These are phyloP conservation scores for Gasteruption jaculator DNA, from an alignment of 2,888 invertebrate genomes.

Conservation along the genomic window DNA sequence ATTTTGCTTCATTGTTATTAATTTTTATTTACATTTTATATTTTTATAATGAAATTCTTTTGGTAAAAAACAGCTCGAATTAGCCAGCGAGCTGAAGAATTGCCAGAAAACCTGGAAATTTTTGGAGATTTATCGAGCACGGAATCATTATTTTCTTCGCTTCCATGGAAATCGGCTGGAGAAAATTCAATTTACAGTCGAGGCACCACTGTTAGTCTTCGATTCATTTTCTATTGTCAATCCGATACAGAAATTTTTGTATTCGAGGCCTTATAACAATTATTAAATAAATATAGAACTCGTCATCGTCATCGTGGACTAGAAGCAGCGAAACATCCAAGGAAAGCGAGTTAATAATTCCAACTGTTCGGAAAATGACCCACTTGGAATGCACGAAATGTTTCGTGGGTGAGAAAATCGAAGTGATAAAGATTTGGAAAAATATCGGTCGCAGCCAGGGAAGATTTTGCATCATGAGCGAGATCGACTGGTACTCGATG, in stretches of 20 bases:
- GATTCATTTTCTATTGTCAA: background rate
- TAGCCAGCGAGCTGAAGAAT: too few species aligned
- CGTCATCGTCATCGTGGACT: too few species aligned
- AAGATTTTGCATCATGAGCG: conserved; percentile 50
- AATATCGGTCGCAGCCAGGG: conserved; percentile 49
- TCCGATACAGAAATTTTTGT: background rate
- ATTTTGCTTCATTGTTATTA: conserved; percentile 25
- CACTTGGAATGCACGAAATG: conserved; percentile 50
- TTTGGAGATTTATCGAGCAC: too few species aligned
- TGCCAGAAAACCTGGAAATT: too few species aligned
- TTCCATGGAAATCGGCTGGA: too few species aligned
- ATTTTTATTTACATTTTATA: conserved; percentile 26
- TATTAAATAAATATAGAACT: too few species aligned
- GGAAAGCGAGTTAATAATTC: too few species aligned
- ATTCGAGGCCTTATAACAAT: too few species aligned
- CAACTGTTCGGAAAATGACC: background rate
- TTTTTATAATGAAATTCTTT: background rate
- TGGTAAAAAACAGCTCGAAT: too few species aligned
- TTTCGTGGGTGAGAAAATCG: conserved; percentile 45
- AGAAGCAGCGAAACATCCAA: too few species aligned
- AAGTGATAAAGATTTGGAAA: conserved; percentile 37
- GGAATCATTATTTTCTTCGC: too few species aligned
- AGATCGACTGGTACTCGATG: conserved; percentile 49
- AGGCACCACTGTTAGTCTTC: background rate
- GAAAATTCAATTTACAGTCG: too few species aligned